phyloP scores from a whole-genome alignment of 1,140 invertebrate species.

The Philotrypesis tridentata region DNA sequence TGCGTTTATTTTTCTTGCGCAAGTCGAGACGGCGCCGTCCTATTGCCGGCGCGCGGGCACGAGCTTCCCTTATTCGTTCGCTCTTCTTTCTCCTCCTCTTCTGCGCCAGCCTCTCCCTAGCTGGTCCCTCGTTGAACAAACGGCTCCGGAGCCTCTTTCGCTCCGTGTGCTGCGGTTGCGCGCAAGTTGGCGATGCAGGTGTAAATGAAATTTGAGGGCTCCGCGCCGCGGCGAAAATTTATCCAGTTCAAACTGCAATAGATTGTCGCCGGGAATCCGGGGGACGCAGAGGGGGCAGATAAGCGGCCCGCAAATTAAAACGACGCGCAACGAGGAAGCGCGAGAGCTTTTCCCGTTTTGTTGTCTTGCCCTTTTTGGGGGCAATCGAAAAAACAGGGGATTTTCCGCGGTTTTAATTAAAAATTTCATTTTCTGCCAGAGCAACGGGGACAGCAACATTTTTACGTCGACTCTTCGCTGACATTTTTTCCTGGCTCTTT shows the following conservation, averaged over 20 bases:
- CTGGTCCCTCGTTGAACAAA: constrained; percentile 15
- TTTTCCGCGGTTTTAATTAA: not conserved
- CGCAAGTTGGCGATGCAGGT: not conserved
- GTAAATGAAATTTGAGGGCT: not conserved
- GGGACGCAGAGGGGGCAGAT: no score
- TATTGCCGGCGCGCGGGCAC: no score
- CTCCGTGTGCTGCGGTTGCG: not conserved
- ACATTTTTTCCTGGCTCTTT: not conserved
- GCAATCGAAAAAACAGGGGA: not conserved
- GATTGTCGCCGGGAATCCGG: not conserved
- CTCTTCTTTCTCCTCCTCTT: no score
- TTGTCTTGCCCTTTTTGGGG: no score
- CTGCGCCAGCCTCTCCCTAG: no score
- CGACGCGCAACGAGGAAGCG: no score
- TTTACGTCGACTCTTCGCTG: not conserved
- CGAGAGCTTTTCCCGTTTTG: not conserved
- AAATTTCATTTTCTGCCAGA: not conserved
- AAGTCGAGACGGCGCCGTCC: not conserved
- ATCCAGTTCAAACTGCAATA: not conserved
- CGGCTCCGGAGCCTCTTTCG: not conserved
- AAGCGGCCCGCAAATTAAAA: not conserved
- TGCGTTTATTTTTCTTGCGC: not conserved
- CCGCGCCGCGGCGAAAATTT: not conserved
- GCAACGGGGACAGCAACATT: not conserved
- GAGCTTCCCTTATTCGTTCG: no score